Base-by-base conservation (phyloP, 2,113 vertebrate genomes). In the Hippocampus abdominalis region DNA sequence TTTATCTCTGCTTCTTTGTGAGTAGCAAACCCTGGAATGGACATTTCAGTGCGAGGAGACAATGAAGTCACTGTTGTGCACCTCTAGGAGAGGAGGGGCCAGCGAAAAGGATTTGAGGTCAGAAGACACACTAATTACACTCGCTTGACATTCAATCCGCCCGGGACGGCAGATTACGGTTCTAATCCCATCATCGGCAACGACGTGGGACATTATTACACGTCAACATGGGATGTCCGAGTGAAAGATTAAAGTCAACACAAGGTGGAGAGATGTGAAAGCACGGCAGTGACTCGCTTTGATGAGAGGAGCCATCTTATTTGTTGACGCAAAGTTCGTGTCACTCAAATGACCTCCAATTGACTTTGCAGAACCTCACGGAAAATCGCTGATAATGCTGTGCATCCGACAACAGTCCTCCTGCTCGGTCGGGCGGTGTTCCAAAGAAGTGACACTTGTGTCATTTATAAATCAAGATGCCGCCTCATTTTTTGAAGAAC, bases 111-210 rank as follows among this genome's bases (percentile, higher is more conserved):
- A 81, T 74, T 74, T 69, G 9, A 81, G 84, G 81, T 89, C 81
- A 84, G 49, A 32, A 77, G 69, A 77, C 15, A 27, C 68, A 76
- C 77, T 83, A 83, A 87, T 84, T 88, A 81, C 75, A 0, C 59
- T 62, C 81, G 71, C 77, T 7, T 56, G 77, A 71, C 73, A 81
- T 82, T 82, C 83, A 79, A 85, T 88, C 83, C 39, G 63, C 29
- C 29, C 16, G 59, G 72, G 67, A 64, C 44, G n/a, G 8, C 51
- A 79, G 86, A 86, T 86, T 84, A 84, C 69, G 81, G 61, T 68
- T 70, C 64, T 83, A 84, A 88, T 87, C 84, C 78, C 68, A 71
- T 76, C 72, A 4, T 20, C 42, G 40, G 12, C 57, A 42, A 65
- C 62, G 25, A 56, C 23, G 25, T 64, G 69, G 79, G 76, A 65